Evolutionary conservation across 1,140 invertebrate genomes (phyloP).

Genomic region (Gryon sp.): DNA sequence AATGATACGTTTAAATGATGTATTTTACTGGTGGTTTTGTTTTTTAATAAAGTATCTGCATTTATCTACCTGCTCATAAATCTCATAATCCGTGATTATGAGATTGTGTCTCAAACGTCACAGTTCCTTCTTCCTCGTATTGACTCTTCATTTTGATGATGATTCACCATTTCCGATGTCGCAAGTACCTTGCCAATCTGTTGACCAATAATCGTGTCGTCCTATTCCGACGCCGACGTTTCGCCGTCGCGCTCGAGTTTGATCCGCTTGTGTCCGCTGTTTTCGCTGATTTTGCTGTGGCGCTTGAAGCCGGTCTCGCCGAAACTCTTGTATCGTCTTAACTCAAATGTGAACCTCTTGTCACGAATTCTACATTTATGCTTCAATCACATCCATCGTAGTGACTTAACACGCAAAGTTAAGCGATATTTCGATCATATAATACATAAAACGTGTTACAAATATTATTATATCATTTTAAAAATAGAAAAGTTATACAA

Average conservation of each 20-base stretch:
- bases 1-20: conserved; percentile 25
- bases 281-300: conserved; percentile 71
- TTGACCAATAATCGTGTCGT: conserved; percentile 46
- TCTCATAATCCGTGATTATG: conserved; percentile 65
- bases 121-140: conserved; percentile 57
- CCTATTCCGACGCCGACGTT: conserved; percentile 68
- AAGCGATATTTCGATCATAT: too few species aligned
- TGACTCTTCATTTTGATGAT: too few species aligned
- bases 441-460: too few species aligned
- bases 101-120: conserved; percentile 70
- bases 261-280: conserved; percentile 60
- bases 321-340: too few species aligned
- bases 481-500: too few species aligned
- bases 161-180: conserved; percentile 41
- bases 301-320: conserved; percentile 77
- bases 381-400: too few species aligned
- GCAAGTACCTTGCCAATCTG: conserved; percentile 12
- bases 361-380: too few species aligned
- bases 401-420: too few species aligned
- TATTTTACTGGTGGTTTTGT: too few species aligned
- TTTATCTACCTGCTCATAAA: conserved; percentile 68
- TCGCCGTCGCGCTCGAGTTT: conserved; percentile 57
- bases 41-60: too few species aligned
- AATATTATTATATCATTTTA: too few species aligned
- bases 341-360: too few species aligned